Evolutionary conservation across 2,797 vertebrate species (phyloP).

Genomic region (Girardinus metallicus): DNA sequence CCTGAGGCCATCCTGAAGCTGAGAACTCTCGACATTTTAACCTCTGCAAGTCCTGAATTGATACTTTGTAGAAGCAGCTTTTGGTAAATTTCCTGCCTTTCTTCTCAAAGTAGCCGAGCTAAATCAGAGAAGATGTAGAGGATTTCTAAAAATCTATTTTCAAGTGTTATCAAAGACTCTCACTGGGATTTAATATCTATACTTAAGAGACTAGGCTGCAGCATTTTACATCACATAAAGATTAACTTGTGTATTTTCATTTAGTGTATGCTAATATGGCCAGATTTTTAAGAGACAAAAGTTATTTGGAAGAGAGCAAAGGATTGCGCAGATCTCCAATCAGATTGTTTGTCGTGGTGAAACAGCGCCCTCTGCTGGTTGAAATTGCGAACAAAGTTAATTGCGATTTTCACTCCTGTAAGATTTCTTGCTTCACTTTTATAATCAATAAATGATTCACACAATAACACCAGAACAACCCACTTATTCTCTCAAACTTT

Average conservation of each 20-base stretch:
- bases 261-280: neutral
- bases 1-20: neutral
- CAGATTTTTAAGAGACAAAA: neutral
- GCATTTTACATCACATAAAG: neutral
- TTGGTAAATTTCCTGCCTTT: neutral
- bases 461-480: neutral
- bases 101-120: neutral
- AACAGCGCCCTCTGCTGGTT: conserved; percentile 62
- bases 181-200: neutral
- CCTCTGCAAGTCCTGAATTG: neutral
- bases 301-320: neutral
- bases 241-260: neutral
- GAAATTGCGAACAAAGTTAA: conserved; percentile 4
- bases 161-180: neutral
- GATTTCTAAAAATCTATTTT: neutral
- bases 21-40: conserved; percentile 35
- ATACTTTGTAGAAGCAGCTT: neutral
- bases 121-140: neutral
- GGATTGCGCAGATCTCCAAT: neutral
- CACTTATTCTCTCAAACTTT: neutral
- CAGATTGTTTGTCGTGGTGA: neutral
- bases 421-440: neutral
- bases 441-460: neutral
- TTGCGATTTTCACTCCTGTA: neutral
- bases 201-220: neutral